These are phyloP conservation scores for Gallinago paraguaiae DNA, from an alignment of 2,113 vertebrate genomes.

Conservation along the genomic window DNA sequence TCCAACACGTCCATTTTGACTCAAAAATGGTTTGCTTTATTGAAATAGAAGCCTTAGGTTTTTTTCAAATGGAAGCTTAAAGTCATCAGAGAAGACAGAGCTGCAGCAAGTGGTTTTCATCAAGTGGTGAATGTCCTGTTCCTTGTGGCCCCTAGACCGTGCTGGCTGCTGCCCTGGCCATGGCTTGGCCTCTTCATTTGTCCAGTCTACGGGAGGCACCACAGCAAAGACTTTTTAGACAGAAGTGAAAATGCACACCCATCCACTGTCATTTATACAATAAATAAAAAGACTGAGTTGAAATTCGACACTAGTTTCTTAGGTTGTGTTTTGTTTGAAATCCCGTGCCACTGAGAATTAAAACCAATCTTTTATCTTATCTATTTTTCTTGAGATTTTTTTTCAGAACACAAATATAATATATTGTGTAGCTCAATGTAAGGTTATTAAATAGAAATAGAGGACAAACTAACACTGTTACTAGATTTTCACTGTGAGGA, in stretches of 20 bases:
- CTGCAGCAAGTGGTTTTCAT: background rate
- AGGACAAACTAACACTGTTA: background rate
- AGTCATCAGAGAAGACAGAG: background rate
- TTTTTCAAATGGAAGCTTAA: background rate
- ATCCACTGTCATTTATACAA: background rate
- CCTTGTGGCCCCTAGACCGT: fast-evolving
- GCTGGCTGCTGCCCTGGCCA: background rate
- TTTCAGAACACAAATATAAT: background rate
- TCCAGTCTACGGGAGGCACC: background rate
- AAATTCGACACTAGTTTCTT: background rate
- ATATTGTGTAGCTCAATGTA: background rate
- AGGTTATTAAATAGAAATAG: background rate
- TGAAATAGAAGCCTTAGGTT: background rate
- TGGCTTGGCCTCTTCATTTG: background rate
- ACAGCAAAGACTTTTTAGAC: background rate
- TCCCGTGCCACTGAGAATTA: background rate
- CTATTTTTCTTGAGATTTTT: background rate
- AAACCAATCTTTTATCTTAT: background rate
- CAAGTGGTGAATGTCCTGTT: background rate
- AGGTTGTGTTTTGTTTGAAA: background rate
- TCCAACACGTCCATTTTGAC: background rate
- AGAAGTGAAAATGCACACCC: background rate
- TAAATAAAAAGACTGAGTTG: background rate
- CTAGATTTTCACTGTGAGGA: background rate
- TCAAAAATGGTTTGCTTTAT: background rate